Conservation (phyloP, 1,140 invertebrate genomes). For the Platyscapa corneri region DNA sequence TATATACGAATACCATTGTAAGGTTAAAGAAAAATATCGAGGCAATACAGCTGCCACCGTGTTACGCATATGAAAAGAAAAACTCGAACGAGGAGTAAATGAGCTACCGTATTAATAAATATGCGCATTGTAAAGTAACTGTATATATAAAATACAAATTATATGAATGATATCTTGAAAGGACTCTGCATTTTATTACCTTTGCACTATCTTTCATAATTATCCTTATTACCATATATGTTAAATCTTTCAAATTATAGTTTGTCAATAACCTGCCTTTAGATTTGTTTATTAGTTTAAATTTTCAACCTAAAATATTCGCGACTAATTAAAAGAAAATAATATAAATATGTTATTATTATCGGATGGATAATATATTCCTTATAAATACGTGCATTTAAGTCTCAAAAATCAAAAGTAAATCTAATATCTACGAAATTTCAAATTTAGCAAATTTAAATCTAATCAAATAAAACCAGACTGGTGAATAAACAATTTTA, state of each 20-base stretch:
- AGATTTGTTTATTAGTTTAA: too few relatives aligned
- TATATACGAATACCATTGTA: slow-evolving; percentile 21
- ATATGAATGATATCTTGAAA: slow-evolving; percentile 65
- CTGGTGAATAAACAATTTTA: too few relatives aligned
- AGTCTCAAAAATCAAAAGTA: too few relatives aligned
- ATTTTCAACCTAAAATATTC: too few relatives aligned
- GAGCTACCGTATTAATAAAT: slow-evolving; percentile 54
- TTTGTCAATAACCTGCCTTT: too few relatives aligned
- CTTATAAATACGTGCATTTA: too few relatives aligned
- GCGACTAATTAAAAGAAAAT: too few relatives aligned
- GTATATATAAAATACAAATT: slow-evolving; percentile 74
- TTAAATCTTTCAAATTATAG: background rate
- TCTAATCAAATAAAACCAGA: too few relatives aligned
- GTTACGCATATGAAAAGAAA: slow-evolving; percentile 20
- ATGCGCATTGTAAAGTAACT: slow-evolving; percentile 74
- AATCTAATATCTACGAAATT: too few relatives aligned
- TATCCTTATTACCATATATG: background rate
- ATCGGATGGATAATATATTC: too few relatives aligned
- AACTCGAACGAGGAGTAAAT: slow-evolving; percentile 14
- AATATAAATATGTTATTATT: too few relatives aligned
- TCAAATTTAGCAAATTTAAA: too few relatives aligned
- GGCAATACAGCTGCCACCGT: background rate
- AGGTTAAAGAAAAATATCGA: slow-evolving; percentile 12
- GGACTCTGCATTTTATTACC: background rate
- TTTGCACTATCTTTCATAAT: background rate